Percentiles rank a stretch among this genome's conserved stretches.
Conservation (phyloP, 2,888 invertebrate genomes). For the Vandiemenella viatica region DNA sequence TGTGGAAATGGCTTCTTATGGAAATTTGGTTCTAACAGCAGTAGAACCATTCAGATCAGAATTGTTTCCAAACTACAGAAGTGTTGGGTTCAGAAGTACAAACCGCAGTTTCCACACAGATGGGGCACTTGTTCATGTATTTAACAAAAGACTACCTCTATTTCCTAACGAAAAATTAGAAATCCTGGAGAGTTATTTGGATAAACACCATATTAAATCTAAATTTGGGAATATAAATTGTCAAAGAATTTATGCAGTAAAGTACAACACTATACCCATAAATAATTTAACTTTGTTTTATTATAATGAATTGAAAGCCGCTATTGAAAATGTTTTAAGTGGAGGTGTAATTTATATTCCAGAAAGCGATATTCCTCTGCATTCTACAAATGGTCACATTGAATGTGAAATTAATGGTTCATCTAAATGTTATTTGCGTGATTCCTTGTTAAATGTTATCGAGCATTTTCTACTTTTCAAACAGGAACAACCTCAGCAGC, state of each 20-base stretch:
- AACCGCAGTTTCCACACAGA: constrained; percentile 27
- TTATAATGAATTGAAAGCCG: no score
- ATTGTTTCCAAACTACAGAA: constrained; percentile 28
- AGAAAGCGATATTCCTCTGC: no score
- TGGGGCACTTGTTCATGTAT: constrained; percentile 27
- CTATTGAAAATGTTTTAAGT: no score
- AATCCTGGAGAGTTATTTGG: not conserved
- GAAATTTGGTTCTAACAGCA: constrained; percentile 29
- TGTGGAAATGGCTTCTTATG: constrained; percentile 37
- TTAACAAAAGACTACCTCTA: constrained; percentile 10
- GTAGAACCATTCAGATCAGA: constrained; percentile 27
- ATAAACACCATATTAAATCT: constrained; percentile 1
- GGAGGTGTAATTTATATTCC: no score
- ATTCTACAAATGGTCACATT: no score
- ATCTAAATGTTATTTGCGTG: constrained; percentile 1
- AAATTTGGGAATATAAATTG: constrained; percentile 8
- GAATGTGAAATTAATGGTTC: not conserved
- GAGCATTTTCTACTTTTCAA: constrained; percentile 1
- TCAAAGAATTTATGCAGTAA: constrained; percentile 6
- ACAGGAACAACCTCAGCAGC: not conserved
- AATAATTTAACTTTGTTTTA: no score
- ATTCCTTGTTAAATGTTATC: constrained; percentile 7
- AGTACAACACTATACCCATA: constrained; percentile 9
- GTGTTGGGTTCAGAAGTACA: constrained; percentile 32
- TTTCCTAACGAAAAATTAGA: constrained; percentile 2